phyloP scores from a whole-genome alignment of 2,888 invertebrate genomes.

The Apamea monoglypha region DNA sequence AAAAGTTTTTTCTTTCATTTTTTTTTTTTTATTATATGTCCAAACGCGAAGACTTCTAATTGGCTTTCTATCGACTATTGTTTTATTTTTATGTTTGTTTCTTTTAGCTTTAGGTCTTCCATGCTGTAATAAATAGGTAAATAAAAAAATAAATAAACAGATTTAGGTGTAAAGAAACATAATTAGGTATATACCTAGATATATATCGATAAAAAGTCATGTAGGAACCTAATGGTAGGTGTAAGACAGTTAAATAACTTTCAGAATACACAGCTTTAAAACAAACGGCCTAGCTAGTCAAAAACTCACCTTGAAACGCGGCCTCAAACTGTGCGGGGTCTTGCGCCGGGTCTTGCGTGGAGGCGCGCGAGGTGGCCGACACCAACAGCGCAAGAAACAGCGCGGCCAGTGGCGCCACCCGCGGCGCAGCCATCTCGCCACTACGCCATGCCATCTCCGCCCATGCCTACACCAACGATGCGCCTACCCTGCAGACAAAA shows the following conservation, averaged over 20 bases:
- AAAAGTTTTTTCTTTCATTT: no score
- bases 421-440: conserved; percentile 82
- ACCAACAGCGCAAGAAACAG: conserved; percentile 78
- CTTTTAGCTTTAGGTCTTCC: no score
- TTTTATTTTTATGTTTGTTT: no score
- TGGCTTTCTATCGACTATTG: no score
- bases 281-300: background rate
- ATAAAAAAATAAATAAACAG: no score
- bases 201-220: no score
- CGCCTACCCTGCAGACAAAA: conserved; percentile 67
- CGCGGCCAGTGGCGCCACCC: conserved; percentile 78
- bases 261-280: background rate
- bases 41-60: no score
- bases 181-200: no score
- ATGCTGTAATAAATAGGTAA: no score
- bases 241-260: background rate
- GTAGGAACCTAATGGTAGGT: background rate
- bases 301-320: conserved; percentile 90
- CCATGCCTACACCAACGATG: conserved; percentile 77
- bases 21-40: no score
- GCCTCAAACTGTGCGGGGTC: conserved; percentile 88
- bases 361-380: conserved; percentile 75
- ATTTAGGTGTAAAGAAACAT: no score
- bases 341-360: conserved; percentile 82
- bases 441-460: conserved; percentile 87